A percentile compares a stretch with the other conserved stretches of the same genome.
Evolutionary conservation across 2,113 vertebrate species (phyloP).

Genomic region (Cervus canadensis): DNA sequence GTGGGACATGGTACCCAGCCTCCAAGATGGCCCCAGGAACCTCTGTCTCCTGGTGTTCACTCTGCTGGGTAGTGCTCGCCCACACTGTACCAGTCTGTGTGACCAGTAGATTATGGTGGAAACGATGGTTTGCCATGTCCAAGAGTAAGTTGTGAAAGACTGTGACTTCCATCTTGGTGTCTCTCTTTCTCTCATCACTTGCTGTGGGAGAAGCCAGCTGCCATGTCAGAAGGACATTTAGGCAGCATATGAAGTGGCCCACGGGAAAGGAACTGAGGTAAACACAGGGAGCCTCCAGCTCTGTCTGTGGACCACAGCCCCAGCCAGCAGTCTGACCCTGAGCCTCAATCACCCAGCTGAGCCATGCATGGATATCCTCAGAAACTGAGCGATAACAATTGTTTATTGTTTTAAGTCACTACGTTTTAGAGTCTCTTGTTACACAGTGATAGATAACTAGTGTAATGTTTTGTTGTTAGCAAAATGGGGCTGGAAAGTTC

Average conservation of each 20-base stretch:
- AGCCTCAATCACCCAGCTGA: background rate
- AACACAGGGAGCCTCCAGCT: background rate
- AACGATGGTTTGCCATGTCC: background rate
- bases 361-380: background rate
- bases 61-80: too few relatives aligned
- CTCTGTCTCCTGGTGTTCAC: background rate
- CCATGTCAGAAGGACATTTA: background rate
- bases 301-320: background rate
- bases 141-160: background rate
- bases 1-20: background rate
- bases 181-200: background rate
- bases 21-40: too few relatives aligned
- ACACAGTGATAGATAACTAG: background rate
- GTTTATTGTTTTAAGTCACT: background rate
- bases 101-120: background rate
- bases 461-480: background rate
- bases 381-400: background rate
- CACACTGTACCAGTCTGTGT: background rate
- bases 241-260: background rate
- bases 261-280: fast-evolving
- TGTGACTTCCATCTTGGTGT: background rate
- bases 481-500: background rate
- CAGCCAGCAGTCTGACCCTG: background rate
- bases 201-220: background rate
- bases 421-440: background rate